Evolutionary conservation across 2,888 invertebrate species (phyloP).

Genomic region (Syritta pipiens): DNA sequence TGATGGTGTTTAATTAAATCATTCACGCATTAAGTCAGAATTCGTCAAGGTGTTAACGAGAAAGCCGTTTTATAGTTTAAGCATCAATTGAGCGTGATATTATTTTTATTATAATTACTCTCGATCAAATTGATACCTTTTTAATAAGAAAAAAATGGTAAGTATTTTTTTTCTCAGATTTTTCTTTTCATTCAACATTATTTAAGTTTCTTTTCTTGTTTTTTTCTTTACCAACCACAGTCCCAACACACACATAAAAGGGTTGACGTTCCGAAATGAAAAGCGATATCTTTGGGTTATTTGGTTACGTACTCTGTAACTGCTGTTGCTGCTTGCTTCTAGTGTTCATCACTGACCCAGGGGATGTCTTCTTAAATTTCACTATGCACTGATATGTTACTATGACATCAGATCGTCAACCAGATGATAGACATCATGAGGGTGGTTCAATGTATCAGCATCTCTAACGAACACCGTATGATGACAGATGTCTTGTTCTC

Average conservation of each 20-base stretch:
- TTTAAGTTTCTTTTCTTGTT: no score
- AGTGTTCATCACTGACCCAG: not conserved
- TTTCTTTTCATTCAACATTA: not conserved
- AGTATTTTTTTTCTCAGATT: not conserved
- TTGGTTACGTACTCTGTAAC: constrained; percentile 43
- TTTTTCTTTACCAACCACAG: not conserved
- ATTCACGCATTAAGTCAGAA: constrained; percentile 44
- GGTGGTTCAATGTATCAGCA: constrained; percentile 37
- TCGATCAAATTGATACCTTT: no score
- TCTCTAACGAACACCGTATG: constrained; percentile 13
- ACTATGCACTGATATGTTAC: constrained; percentile 53
- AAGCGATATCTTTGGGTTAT: constrained; percentile 55
- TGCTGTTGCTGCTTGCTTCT: not conserved
- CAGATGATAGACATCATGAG: constrained; percentile 57
- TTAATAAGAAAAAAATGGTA: constrained; percentile 38
- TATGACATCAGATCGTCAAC: constrained; percentile 57
- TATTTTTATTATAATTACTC: constrained; percentile 41
- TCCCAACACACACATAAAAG: not conserved
- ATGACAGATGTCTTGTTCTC: constrained; percentile 57
- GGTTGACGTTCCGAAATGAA: constrained; percentile 11
- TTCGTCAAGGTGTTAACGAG: constrained; percentile 33
- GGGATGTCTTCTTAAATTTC: constrained; percentile 45
- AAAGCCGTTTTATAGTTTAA: constrained; percentile 12
- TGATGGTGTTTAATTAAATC: constrained; percentile 36
- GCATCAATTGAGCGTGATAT: constrained; percentile 51